These are phyloP conservation scores for Clarias fuscus DNA, from an alignment of 2,797 vertebrate species.

Conservation along the genomic window DNA sequence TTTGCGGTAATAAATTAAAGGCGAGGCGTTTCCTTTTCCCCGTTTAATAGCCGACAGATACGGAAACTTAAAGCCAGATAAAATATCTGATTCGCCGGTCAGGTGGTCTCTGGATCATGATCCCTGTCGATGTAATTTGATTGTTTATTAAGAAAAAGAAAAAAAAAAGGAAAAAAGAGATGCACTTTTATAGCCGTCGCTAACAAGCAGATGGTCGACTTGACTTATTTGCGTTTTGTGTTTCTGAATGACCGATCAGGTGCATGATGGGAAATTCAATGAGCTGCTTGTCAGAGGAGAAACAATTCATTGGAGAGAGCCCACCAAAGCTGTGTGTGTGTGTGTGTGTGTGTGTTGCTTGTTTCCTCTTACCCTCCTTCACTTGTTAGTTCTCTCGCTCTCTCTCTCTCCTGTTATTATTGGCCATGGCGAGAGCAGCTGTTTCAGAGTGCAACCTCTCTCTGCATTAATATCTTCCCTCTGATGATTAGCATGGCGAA, in stretches of 20 bases:
- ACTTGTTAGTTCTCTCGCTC: conserved; percentile 54
- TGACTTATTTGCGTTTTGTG: conserved; percentile 99
- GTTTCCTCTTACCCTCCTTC: conserved; percentile 69
- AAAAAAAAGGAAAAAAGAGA: conserved; percentile 67
- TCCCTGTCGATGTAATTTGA: conserved; percentile 93
- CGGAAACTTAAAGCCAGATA: conserved; percentile 90
- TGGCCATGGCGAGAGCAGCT: conserved; percentile 81
- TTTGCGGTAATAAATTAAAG: conserved; percentile 99
- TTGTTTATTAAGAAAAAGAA: conserved; percentile 89
- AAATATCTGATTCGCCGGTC: conserved; percentile 96
- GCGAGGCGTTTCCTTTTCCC: conserved; percentile 74
- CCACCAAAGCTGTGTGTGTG: conserved; percentile 65
- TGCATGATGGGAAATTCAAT: conserved; percentile 99
- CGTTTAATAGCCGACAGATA: conserved; percentile 92
- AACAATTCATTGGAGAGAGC: conserved; percentile 89
- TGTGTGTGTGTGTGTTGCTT: conserved; percentile 57
- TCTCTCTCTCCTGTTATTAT: conserved; percentile 72
- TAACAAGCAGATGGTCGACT: conserved; percentile 99
- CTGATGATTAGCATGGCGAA: conserved; percentile 76
- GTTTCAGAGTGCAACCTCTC: conserved; percentile 74
- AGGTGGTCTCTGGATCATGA: conserved; percentile 86
- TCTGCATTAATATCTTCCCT: conserved; percentile 76
- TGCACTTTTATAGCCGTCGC: conserved; percentile 97
- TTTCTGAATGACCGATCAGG: conserved; percentile 99
- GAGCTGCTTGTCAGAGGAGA: conserved; percentile 98